Base-by-base conservation (phyloP, 2,113 vertebrate species). In the Vidua chalybeata region DNA sequence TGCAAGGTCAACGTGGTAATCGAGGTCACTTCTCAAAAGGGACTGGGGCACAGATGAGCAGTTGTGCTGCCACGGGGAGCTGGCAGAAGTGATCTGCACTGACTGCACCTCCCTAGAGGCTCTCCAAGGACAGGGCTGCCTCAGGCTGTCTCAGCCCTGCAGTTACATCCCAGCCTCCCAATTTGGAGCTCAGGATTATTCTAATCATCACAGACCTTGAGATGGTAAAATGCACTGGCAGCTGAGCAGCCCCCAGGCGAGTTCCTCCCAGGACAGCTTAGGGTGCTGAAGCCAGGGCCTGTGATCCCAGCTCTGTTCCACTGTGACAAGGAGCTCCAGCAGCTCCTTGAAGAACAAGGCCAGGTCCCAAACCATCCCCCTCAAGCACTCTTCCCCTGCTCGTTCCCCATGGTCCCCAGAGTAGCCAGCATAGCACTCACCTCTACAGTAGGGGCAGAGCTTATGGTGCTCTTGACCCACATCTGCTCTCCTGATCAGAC, bases 141-240 rank as follows among this genome's bases (percentile, higher is more conserved):
- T 72, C 48, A 17, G 61, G 75, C n/a, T 17, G 4, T 23, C 71
- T 41, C 55, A 22, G 61, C 46, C 75, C 83, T 12, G 7, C 55
- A 61, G 84, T 28, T 39, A n/a, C 66, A 71, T 26, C 22, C 61
- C 26, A 16, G 80, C 71, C 41, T 74, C 30, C 31, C 51, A 67
- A 1, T 12, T 2, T 0, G 4, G 3, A 86, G 61, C 46, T 37
- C n/a, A 48, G 35, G 19, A 35, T 62, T 52, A 62, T 21, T 83
- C 61, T 54, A 7, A 61, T 71, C 7, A 56, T 52, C 0, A 0
- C 71, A 58, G 2, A 39, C 30, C 46, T 43, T 0, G 7, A 75
- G 67, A 79, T 22, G 31, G 52, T 45, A 67, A 75, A 83, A 43
- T 6, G 43, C 67, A 21, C 5, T 91, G 87, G 72, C 93, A 86